Conservation (phyloP, 2,797 vertebrate genomes). For the Sardinella longiceps region DNA sequence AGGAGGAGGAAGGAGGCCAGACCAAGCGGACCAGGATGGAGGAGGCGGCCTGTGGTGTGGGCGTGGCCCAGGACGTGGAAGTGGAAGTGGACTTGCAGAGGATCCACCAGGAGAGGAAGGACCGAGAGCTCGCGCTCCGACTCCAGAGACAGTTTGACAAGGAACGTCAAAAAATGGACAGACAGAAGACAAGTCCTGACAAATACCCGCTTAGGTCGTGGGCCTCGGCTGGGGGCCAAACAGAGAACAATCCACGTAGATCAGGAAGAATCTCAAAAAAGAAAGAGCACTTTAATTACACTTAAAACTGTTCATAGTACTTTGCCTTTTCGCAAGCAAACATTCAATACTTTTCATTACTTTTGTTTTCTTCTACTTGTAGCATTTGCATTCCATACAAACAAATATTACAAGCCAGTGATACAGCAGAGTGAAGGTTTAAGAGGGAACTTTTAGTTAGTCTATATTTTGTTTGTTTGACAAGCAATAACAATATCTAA, state of each 20-base stretch:
- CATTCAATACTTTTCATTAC: conserved; percentile 7
- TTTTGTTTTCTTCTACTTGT: conserved; percentile 20
- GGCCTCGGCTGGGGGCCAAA: conserved; percentile 70
- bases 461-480: neutral
- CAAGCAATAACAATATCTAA: neutral
- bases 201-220: conserved; percentile 89
- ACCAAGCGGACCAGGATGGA: conserved; percentile 73
- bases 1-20: conserved; percentile 74
- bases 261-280: conserved; percentile 71
- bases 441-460: neutral
- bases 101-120: conserved; percentile 82
- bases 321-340: conserved; percentile 24
- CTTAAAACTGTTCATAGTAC: conserved; percentile 38
- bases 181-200: conserved; percentile 75
- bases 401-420: neutral
- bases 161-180: conserved; percentile 75
- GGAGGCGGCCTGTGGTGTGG: conserved; percentile 30
- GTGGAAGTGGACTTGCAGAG: conserved; percentile 57
- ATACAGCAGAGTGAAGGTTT: neutral
- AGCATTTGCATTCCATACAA: conserved; percentile 7
- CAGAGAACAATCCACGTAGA: conserved; percentile 66
- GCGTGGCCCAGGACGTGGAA: conserved; percentile 43
- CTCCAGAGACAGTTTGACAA: conserved; percentile 87
- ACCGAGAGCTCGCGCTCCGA: conserved; percentile 82
- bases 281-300: conserved; percentile 59